Conservation (phyloP, 2,113 vertebrate genomes). For the Arizona elegans region DNA sequence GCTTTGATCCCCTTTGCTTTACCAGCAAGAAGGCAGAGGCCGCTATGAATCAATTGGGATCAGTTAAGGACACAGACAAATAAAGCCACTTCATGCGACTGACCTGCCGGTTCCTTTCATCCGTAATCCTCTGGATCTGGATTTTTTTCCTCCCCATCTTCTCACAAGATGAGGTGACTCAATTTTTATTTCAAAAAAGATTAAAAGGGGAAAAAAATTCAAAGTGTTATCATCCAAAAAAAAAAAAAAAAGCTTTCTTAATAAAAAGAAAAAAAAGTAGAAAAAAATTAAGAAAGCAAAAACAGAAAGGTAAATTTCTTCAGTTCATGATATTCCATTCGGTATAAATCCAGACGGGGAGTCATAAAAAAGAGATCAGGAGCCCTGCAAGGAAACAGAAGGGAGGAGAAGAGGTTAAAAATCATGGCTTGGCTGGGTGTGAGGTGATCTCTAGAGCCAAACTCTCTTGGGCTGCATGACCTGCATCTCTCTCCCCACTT, state of each 20-base stretch:
- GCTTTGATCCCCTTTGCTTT: neutral
- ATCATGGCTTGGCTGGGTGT: neutral
- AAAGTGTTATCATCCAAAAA: slow-evolving; percentile 64
- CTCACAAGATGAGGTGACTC: slow-evolving; percentile 49
- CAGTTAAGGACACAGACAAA: neutral
- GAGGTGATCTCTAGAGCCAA: neutral
- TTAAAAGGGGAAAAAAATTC: slow-evolving; percentile 33
- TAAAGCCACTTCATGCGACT: slow-evolving; percentile 20
- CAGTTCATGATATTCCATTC: slow-evolving; percentile 70
- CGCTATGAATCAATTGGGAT: neutral
- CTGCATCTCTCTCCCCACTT: neutral
- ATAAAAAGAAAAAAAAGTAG: neutral
- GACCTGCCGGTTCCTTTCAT: slow-evolving; percentile 96
- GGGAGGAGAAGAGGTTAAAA: neutral
- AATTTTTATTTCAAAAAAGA: neutral
- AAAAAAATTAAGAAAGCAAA: neutral
- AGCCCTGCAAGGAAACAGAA: neutral
- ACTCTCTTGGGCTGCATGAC: neutral
- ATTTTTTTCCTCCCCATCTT: slow-evolving; percentile 99
- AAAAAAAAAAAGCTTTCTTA: neutral
- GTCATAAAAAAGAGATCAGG: slow-evolving; percentile 20
- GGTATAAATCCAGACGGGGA: slow-evolving; percentile 26
- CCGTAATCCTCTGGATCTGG: slow-evolving; percentile 98
- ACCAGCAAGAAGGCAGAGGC: neutral
- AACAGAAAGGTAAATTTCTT: slow-evolving; percentile 15